These are phyloP conservation scores for Pterobdella sp. DNA, from an alignment of 2,888 invertebrate genomes.

Conservation along the genomic window DNA sequence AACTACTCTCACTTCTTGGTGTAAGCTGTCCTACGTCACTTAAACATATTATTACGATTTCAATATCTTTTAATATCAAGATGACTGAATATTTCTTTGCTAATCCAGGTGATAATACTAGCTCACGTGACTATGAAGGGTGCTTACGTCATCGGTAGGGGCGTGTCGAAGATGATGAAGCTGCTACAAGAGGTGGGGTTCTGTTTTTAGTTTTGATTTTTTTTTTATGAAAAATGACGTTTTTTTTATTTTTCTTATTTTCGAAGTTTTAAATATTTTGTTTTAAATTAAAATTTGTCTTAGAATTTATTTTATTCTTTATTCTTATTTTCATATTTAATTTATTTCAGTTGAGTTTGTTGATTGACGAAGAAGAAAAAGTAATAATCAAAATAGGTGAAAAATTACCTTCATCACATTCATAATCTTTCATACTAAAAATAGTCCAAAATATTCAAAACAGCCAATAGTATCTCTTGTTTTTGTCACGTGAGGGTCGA, in stretches of 20 bases:
- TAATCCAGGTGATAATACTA: background rate
- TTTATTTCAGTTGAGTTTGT: background rate
- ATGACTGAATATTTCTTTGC: no score
- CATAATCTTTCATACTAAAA: background rate
- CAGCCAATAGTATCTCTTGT: constrained; percentile 10
- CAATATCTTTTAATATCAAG: no score
- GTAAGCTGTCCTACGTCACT: no score
- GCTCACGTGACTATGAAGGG: background rate
- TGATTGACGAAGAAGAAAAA: background rate
- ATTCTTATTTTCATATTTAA: background rate
- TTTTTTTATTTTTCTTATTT: no score
- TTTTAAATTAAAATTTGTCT: background rate
- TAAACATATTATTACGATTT: no score
- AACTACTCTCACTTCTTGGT: no score
- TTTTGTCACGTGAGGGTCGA: constrained; percentile 11
- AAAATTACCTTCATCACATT: background rate
- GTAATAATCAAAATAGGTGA: background rate
- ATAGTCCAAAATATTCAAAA: background rate
- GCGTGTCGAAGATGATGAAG: background rate
- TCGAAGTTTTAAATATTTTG: no score
- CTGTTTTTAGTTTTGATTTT: no score
- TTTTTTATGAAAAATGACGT: no score
- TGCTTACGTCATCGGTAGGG: background rate
- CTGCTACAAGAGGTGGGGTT: background rate
- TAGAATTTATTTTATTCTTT: background rate